Evolutionary conservation across 2,888 invertebrate species (phyloP).

Genomic region (Drosophila subsilvestris): DNA sequence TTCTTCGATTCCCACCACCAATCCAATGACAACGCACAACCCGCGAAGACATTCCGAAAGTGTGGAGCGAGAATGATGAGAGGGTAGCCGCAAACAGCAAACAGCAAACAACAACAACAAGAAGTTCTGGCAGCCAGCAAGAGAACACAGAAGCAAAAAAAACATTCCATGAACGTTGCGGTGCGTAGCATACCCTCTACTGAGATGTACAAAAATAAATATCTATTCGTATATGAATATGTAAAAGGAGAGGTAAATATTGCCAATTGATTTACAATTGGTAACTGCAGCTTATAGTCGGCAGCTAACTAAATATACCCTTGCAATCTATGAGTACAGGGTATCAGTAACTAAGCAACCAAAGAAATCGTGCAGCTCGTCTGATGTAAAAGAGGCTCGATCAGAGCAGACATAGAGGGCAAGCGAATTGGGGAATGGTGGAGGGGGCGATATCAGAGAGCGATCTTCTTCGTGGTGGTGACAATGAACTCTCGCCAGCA

Average conservation of each 20-base stretch:
- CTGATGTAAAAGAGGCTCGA: conserved; percentile 48
- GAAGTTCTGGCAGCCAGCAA: too few relatives aligned
- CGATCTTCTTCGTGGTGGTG: conserved; percentile 40
- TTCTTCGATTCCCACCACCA: conserved; percentile 8
- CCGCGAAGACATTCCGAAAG: conserved; percentile 31
- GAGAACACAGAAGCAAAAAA: too few relatives aligned
- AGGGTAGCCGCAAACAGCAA: not conserved
- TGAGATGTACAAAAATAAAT: not conserved
- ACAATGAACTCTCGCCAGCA: conserved; percentile 69
- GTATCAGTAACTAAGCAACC: not conserved
- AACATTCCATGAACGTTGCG: too few relatives aligned
- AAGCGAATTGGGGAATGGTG: conserved; percentile 21
- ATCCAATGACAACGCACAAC: not conserved
- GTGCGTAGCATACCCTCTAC: not conserved
- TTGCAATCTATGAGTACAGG: not conserved
- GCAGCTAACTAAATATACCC: not conserved
- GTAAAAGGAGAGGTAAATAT: not conserved
- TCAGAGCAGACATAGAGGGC: conserved; percentile 30
- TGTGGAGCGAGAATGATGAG: not conserved
- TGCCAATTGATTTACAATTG: too few relatives aligned
- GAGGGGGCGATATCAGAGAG: conserved; percentile 16
- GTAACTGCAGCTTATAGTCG: not conserved
- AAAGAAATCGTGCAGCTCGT: not conserved
- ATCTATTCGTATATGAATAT: too few relatives aligned
- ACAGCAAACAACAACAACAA: not conserved